Evolutionary conservation across 1,140 invertebrate genomes (phyloP), one percentile per base, ranked within the genome.

Genomic region (Diabrotica undecimpunctata): DNA sequence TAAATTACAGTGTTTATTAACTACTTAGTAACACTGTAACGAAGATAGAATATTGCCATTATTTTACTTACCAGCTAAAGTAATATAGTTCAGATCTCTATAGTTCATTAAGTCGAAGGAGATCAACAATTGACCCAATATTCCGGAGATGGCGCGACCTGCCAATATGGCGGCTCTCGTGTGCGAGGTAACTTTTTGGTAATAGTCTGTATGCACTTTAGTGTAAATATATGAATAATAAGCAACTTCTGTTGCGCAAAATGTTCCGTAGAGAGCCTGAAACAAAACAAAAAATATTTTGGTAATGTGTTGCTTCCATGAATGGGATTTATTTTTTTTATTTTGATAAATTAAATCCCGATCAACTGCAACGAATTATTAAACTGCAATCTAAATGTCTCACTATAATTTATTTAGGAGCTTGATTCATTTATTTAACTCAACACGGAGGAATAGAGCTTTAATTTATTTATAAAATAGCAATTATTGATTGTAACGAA

Each of bases 211-310:
- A 64, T 88, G 84, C 52, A 96, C 93, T 83, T 95, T 93, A 9
- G 94, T 92, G 81, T 96, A 97, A 67, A 96, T 94, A 73, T 97
- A 97, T 0, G 94, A 95, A 68, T 89, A 92, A 79, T 96, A 97
- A 0, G 94, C 94, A 0, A 97, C 88, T 81, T 97, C 94, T 7
- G 92, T 88, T 0, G 94, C 92, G 76, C 92, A 87, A 72, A 91
- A 93, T 9, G 93, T 81, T 5, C 94, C 94, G 80, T 92, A 95
- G 64, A 89, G 83, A 61, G 85, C 82, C 77, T 88, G 81, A 2
- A 84, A 79, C 8, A 7, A 35, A 14, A 56, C 10, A 61, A 10
- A 46, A 37, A 35, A 57, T 53, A 53, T 53, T 53, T 11, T 12
- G 51, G 9, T 12, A 53, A 11, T 25, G 25, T 25, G 25, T 51